These are phyloP conservation scores for Propithecus perrieri DNA, from an alignment of 2,797 vertebrate species.

Conservation along the genomic window DNA sequence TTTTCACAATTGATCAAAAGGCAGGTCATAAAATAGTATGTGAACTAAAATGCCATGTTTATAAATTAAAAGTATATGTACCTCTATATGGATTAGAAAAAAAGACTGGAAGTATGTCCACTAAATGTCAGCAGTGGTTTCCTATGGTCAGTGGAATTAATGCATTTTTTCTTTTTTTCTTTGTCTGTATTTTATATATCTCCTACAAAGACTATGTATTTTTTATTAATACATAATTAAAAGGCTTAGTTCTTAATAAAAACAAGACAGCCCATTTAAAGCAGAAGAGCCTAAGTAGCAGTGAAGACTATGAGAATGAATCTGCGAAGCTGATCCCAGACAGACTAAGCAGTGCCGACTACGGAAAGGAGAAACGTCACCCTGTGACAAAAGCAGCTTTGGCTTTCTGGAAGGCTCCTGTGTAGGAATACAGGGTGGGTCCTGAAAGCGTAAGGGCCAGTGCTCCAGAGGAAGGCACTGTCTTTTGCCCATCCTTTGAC, in stretches of 20 bases:
- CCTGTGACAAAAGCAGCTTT: background rate
- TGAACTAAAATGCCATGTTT: background rate
- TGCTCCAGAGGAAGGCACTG: background rate
- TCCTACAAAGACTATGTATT: background rate
- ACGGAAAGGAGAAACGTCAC: background rate
- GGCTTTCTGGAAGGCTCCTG: background rate
- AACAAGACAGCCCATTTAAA: background rate
- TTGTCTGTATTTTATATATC: background rate
- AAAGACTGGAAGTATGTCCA: background rate
- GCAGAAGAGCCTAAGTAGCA: background rate
- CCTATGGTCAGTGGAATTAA: background rate
- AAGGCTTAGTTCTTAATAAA: constrained; percentile 18
- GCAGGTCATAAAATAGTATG: background rate
- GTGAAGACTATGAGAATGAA: background rate
- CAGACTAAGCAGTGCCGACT: background rate
- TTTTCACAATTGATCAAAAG: background rate
- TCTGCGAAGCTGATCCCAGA: background rate
- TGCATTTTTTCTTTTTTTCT: background rate
- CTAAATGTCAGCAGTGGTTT: background rate
- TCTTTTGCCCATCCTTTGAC: background rate
- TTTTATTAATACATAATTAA: background rate
- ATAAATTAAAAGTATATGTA: background rate
- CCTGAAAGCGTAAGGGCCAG: background rate
- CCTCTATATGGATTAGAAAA: background rate
- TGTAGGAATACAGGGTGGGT: background rate